Base-by-base conservation (phyloP, 1,140 invertebrate genomes). In the Ericerus pela region DNA sequence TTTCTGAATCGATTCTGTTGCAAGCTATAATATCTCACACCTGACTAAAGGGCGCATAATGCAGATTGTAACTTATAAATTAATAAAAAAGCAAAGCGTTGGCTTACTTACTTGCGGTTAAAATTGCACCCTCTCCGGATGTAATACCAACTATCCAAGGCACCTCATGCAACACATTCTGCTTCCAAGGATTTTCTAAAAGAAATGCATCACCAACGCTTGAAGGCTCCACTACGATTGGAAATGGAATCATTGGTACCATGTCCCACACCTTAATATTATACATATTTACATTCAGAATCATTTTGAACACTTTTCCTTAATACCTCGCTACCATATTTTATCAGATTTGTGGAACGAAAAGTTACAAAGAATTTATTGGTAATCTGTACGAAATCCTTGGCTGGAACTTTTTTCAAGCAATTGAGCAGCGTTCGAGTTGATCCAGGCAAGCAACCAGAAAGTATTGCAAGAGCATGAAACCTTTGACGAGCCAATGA, bases 71-170 rank as follows among this genome's bases (percentile, higher is more conserved):
- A n/a, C n/a, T n/a, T n/a, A n/a, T n/a, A n/a, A n/a, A n/a, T n/a
- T n/a, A n/a, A n/a, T n/a, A n/a, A n/a, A n/a, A n/a, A n/a, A n/a
- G n/a, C n/a, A n/a, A n/a, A n/a, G n/a, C n/a, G n/a, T n/a, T n/a
- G n/a, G n/a, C n/a, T n/a, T n/a, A n/a, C n/a, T n/a, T n/a, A 80
- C 79, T 75, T 36, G 80, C 73, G 12, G 73, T 76, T 67, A 74
- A 76, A 26, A 85, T 64, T 27, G 79, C 71, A 5, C 82, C 83
- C 68, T 85, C 83, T 14, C 80, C 71, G 1, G 75, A 75, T 31
- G 73, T 84, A 0, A 81, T 61, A 3, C 83, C 82, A 16, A 77
- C 76, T 59, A 87, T 75, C 72, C 79, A 77, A 0, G 80, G 81
- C 11, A 85, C 72, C 33, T 53, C 43, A 11, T 47, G 18, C 4